phyloP scores from a whole-genome alignment of 1,140 invertebrate genomes.

The Nephotettix cincticeps region DNA sequence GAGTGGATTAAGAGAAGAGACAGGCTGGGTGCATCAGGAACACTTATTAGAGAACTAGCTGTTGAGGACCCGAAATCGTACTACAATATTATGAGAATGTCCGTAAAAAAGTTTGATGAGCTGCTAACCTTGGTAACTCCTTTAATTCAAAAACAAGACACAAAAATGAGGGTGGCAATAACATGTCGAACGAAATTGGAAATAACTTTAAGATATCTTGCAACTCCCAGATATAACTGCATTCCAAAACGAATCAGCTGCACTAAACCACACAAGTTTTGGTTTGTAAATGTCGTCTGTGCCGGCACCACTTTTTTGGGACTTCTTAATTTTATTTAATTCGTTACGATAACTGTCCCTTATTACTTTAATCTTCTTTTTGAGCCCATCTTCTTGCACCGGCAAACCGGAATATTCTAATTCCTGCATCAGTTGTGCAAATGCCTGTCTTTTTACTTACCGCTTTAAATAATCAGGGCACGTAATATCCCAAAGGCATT shows the following conservation, averaged over 20 bases:
- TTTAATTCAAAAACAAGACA: too few relatives aligned
- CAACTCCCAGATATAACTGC: not conserved
- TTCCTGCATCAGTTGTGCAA: not conserved
- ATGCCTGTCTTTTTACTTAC: not conserved
- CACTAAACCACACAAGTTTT: constrained; percentile 31
- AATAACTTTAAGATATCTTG: too few relatives aligned
- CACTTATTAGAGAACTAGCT: too few relatives aligned
- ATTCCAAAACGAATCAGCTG: constrained; percentile 20
- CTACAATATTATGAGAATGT: too few relatives aligned
- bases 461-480: constrained; percentile 7
- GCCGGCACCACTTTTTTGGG: constrained; percentile 26
- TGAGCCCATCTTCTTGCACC: not conserved
- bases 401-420: not conserved
- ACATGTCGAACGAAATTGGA: too few relatives aligned
- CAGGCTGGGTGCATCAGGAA: too few relatives aligned
- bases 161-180: too few relatives aligned
- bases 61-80: too few relatives aligned
- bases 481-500: constrained; percentile 7
- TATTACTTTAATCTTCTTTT: constrained; percentile 15
- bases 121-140: too few relatives aligned
- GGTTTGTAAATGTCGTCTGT: constrained; percentile 32
- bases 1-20: too few relatives aligned
- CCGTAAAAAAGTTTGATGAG: too few relatives aligned
- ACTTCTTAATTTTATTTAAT: constrained; percentile 20
- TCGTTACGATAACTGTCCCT: constrained; percentile 12